Evolutionary conservation across 2,888 invertebrate genomes (phyloP).

Genomic region (Callimorpha dominula): DNA sequence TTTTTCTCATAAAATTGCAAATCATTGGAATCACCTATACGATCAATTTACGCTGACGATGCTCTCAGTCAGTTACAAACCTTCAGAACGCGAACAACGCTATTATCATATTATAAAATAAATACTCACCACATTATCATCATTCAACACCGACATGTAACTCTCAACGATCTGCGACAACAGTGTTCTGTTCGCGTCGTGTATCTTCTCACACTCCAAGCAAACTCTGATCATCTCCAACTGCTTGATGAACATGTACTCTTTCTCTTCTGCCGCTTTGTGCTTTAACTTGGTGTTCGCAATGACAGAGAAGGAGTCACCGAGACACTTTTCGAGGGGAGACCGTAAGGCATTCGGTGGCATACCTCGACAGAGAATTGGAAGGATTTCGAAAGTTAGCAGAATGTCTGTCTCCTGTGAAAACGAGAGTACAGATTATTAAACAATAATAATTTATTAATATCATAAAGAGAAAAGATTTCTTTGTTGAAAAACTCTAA

Average conservation of each 20-base stretch:
- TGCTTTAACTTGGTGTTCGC: constrained; percentile 32
- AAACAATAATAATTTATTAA: background rate
- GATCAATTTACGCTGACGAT: no score
- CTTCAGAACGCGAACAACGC: no score
- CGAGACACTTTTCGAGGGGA: constrained; percentile 83
- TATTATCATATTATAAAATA: background rate
- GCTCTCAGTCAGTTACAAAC: constrained; percentile 5
- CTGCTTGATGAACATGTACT: constrained; percentile 63
- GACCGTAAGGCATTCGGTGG: constrained; percentile 86
- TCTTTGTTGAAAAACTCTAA: background rate
- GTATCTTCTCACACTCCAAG: constrained; percentile 83
- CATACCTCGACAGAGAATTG: constrained; percentile 85
- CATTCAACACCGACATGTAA: constrained; percentile 75
- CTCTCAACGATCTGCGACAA: constrained; percentile 81
- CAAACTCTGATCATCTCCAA: constrained; percentile 71
- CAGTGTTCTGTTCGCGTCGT: constrained; percentile 87
- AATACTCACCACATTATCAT: constrained; percentile 77
- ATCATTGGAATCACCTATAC: no score
- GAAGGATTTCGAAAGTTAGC: constrained; percentile 83
- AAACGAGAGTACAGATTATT: background rate
- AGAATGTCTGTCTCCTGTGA: constrained; percentile 81
- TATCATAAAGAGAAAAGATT: background rate
- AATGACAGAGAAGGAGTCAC: constrained; percentile 63
- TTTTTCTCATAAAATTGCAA: no score
- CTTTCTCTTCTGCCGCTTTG: constrained; percentile 29